A percentile compares a stretch with the other conserved stretches of the same genome.
phyloP scores from a whole-genome alignment of 2,888 invertebrate genomes.

The Drosophila yooni region DNA sequence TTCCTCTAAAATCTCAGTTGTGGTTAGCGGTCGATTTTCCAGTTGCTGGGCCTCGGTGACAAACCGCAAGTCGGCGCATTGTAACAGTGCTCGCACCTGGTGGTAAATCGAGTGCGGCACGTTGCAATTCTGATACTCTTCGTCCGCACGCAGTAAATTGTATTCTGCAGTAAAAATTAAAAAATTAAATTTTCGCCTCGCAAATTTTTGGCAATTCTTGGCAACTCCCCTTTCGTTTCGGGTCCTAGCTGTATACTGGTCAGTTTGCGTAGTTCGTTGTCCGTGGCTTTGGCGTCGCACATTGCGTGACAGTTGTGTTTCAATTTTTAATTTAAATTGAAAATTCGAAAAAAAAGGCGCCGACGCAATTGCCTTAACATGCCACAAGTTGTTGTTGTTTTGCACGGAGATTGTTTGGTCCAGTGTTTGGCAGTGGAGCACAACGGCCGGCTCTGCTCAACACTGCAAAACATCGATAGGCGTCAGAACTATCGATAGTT shows the following conservation, averaged over 20 bases:
- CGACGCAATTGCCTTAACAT: constrained; percentile 24
- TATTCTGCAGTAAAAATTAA: constrained; percentile 38
- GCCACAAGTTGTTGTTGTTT: constrained; percentile 58
- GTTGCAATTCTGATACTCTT: constrained; percentile 76
- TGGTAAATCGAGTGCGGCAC: constrained; percentile 75
- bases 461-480: constrained; percentile 42
- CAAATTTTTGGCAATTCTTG: not conserved
- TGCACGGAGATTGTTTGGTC: not conserved
- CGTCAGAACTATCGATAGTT: constrained; percentile 9
- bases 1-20: constrained; percentile 39
- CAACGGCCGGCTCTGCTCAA: constrained; percentile 17
- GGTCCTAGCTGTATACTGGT: constrained; percentile 64
- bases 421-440: constrained; percentile 18
- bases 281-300: constrained; percentile 22
- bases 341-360: constrained; percentile 37
- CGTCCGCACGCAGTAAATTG: constrained; percentile 76
- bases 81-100: constrained; percentile 79
- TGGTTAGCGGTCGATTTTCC: constrained; percentile 33
- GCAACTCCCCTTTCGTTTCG: constrained; percentile 70
- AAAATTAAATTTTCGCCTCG: not conserved
- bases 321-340: not conserved
- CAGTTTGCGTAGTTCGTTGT: constrained; percentile 16
- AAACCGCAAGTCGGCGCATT: constrained; percentile 74
- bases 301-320: constrained; percentile 10
- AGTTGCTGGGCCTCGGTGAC: constrained; percentile 42